Base-by-base conservation (phyloP, 2,888 invertebrate species). In the Papilio gigon region DNA sequence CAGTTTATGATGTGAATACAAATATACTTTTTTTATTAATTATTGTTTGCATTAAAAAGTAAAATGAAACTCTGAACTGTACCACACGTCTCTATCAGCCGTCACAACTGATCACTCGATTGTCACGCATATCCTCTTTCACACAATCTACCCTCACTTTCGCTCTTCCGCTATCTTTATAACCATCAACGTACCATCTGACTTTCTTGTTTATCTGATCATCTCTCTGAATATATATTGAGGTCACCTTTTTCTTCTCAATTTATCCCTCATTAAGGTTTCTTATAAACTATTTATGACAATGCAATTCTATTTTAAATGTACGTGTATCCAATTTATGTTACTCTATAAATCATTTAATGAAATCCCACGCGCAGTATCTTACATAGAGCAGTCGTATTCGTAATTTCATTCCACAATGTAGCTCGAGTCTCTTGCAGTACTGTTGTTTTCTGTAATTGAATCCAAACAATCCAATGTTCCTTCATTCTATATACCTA, bases 381-480 rank as follows among this genome's bases (percentile, higher is more conserved):
- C 20, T 40, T 56, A 33, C 42, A 33, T 33, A 40, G 33, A 37
- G 22, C 11, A 35, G 27, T 40, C 20, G 22, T 33, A 58, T 58
- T 14, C 1, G 58, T 58, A 65, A 58, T 65, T 65, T 58, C 33
- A 58, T 44, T 44, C 11, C 53, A 53, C 64, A 25, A 40, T 53
- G 27, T 33, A 12, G 20, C 56, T 8, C 22, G 42, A 4, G 44
- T 30, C n/a, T 56, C 33, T 44, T 12, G 22, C n/a, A 30, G 58
- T 59, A 42, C 40, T 50, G 56, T 53, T 37, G 53, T 53, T 42
- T n/a, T 58, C 42, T 33, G 33, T 65, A 65, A 59, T 65, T 65
- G 58, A 65, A 65, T 65, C 25, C 58, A 17, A 44, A 30, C 65
- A 65, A 58, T 56, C 58, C 58, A 5, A 40, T 30, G 40, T 56